Conservation (phyloP, 2,797 vertebrate genomes). For the Mormyrops boulengeri region DNA sequence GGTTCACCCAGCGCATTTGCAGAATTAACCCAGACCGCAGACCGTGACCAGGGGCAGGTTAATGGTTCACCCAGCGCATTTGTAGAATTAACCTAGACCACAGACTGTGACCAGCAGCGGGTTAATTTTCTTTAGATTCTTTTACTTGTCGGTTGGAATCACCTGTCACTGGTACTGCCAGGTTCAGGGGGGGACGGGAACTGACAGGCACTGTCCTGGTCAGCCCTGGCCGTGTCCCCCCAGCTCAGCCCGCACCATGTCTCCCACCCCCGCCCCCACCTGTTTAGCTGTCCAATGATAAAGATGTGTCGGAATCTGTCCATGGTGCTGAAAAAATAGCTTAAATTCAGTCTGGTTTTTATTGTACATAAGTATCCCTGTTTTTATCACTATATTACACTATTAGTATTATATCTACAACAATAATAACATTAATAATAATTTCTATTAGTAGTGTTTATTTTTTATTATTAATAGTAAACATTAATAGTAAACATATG, state of each 20-base stretch:
- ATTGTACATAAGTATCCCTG: not conserved
- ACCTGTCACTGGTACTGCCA: constrained; percentile 47
- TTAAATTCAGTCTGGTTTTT: not conserved
- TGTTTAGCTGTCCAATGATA: not conserved
- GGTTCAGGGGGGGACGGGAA: constrained; percentile 19
- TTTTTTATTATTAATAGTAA: not conserved
- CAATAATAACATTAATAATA: not conserved
- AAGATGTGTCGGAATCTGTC: too few species aligned
- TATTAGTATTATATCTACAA: not conserved
- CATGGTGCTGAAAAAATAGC: not conserved
- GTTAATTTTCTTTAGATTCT: not conserved
- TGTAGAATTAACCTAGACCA: not conserved
- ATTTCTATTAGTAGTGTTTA: not conserved
- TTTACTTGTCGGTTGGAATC: constrained; percentile 30
- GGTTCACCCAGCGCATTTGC: not conserved
- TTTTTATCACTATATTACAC: not conserved
- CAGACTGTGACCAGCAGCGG: not conserved
- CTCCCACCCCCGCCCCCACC: not conserved
- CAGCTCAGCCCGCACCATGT: constrained; percentile 28
- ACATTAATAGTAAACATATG: not conserved
- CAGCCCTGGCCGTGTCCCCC: constrained; percentile 41
- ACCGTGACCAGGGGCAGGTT: too few species aligned
- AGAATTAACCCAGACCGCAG: too few species aligned
- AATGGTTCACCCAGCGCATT: not conserved
- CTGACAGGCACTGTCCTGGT: constrained; percentile 52